These are phyloP conservation scores for Scolopax rusticola DNA, from an alignment of 2,797 vertebrate species.

Conservation along the genomic window DNA sequence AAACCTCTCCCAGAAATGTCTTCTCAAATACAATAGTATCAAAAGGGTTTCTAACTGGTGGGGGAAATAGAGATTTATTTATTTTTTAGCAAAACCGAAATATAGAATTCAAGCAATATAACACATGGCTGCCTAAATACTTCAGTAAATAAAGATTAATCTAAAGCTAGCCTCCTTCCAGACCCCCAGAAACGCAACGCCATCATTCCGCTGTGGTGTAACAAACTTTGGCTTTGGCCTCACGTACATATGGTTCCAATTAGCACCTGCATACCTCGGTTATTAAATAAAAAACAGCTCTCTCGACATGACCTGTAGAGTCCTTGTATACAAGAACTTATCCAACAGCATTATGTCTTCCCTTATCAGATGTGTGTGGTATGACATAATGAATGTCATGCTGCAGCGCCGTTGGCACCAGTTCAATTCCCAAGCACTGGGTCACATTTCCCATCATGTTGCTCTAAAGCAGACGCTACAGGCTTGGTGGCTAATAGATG, in stretches of 20 bases:
- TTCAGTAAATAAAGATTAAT: constrained; percentile 57
- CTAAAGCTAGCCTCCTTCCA: background rate
- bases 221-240: constrained; percentile 35
- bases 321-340: constrained; percentile 67
- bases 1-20: background rate
- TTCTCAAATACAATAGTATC: background rate
- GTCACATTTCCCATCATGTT: constrained; percentile 61
- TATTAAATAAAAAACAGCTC: constrained; percentile 77
- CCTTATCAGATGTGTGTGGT: constrained; percentile 79
- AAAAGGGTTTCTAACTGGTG: background rate
- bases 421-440: constrained; percentile 69
- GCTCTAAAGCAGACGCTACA: constrained; percentile 39
- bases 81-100: background rate
- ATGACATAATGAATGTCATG: constrained; percentile 67
- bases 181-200: constrained; percentile 2
- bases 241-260: constrained; percentile 76
- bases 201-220: background rate
- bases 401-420: constrained; percentile 56
- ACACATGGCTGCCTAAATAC: background rate
- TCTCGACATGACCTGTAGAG: constrained; percentile 66
- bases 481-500: constrained; percentile 49
- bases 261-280: constrained; percentile 80
- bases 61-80: background rate
- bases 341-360: constrained; percentile 64
- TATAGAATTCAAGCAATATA: background rate